Base-by-base conservation (phyloP, 2,888 invertebrate species). In the Arctia plantaginis region DNA sequence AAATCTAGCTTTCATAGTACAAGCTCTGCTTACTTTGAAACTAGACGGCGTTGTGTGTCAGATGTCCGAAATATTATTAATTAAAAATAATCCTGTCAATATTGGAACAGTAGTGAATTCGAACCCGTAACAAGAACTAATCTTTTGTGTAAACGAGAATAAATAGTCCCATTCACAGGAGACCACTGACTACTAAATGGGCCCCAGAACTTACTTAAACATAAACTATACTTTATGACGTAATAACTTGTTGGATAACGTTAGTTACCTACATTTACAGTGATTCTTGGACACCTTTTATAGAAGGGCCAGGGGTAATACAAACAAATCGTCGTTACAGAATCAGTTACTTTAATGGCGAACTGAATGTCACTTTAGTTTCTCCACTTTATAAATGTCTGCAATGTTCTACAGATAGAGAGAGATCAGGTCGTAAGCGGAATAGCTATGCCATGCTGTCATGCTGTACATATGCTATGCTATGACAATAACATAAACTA, bases 281-380 rank as follows among this genome's bases (percentile, higher is more conserved):
- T 30, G 33, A 47, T 33, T 30, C 67, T 44, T 30, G 30, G 10
- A 67, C 30, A 44, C 67, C 8, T 30, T 47, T 47, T 47, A 67
- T 30, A 67, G 20, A 30, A 66, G 7, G 10, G 8, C 0, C 23
- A 69, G 12, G 10, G 35, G 68, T 69, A 47, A 69, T 51, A 69
- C 35, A 55, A 27, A 69, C 35, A 35, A 69, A 69, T 55, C 55
- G 47, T 47, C 44, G 33, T 33, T 33, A 23, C 67, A 47, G 7
- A 30, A 62, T 62, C 30, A 10, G 55, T 12, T 12, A 30, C 13
- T 47, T 67, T 33, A 18, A 33, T 20, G 23, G 69, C 3, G 27
- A 69, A 55, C 20, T 69, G n/a, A 51, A 69, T 39, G 59, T 59
- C n/a, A 69, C 39, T 55, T 59, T 39, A 39, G 27, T 55, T 59